Conservation (phyloP, 2,888 invertebrate genomes). For the Cepaea hortensis region DNA sequence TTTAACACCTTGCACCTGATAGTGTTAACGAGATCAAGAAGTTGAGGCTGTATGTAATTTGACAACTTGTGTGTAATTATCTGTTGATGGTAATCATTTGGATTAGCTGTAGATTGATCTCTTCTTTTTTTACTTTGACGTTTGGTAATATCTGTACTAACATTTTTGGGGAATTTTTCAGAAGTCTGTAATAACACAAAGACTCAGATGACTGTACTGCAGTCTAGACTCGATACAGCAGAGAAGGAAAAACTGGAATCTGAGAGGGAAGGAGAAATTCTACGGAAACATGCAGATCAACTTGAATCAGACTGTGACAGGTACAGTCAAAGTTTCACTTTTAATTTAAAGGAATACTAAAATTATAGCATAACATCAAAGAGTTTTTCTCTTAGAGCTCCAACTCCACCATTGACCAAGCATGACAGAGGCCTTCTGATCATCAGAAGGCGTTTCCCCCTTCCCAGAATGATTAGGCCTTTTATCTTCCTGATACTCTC, state of each 20-base stretch:
- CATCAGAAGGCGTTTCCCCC: too few species aligned
- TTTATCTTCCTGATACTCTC: too few species aligned
- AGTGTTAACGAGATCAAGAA: too few species aligned
- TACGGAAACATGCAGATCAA: constrained; percentile 84
- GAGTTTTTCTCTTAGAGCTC: too few species aligned
- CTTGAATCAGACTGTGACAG: constrained; percentile 83
- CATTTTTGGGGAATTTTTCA: constrained; percentile 74
- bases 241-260: constrained; percentile 84
- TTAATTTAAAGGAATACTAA: background rate
- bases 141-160: background rate
- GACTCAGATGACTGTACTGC: constrained; percentile 87
- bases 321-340: background rate
- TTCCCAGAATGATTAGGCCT: too few species aligned
- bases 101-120: background rate
- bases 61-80: too few species aligned
- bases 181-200: constrained; percentile 87
- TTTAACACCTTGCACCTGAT: too few species aligned
- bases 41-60: too few species aligned
- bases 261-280: constrained; percentile 83
- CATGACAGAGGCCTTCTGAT: too few species aligned
- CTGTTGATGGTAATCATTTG: background rate
- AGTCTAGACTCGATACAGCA: constrained; percentile 86
- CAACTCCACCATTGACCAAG: too few species aligned
- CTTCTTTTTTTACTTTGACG: background rate
- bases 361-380: background rate